phyloP scores from a whole-genome alignment of 2,113 vertebrate species.

The Nyctibius bracteatus region DNA sequence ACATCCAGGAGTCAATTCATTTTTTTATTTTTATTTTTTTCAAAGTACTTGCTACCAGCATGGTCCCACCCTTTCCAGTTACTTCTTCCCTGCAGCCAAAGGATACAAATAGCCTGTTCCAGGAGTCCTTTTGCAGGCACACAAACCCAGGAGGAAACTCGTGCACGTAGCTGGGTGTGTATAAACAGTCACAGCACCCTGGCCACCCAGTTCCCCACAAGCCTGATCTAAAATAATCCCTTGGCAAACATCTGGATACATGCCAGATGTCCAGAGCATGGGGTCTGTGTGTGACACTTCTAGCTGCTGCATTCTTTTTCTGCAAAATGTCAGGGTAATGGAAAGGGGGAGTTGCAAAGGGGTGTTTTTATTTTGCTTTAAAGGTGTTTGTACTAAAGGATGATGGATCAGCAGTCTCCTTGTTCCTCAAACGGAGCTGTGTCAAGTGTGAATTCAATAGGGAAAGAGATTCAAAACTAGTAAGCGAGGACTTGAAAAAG shows the following conservation, averaged over 20 bases:
- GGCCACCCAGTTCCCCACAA: neutral
- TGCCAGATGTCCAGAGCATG: neutral
- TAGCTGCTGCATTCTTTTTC: neutral
- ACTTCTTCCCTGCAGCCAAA: neutral
- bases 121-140: neutral
- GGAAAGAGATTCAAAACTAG: neutral
- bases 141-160: neutral
- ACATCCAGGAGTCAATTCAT: neutral
- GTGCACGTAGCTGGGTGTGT: constrained; percentile 3
- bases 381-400: neutral
- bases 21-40: neutral
- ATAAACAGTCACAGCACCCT: neutral
- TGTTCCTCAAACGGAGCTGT: neutral
- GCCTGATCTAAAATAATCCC: neutral
- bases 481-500: neutral
- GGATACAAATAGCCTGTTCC: constrained; percentile 16
- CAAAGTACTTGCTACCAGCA: neutral
- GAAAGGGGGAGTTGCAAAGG: neutral
- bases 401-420: neutral
- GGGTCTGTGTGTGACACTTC: neutral
- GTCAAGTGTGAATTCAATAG: neutral
- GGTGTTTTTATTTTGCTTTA: neutral
- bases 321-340: neutral
- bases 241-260: neutral
- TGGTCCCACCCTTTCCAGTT: constrained; percentile 49